Base-by-base conservation (phyloP, 2,888 invertebrate genomes). In the Hermaeophaga mercurialis region DNA sequence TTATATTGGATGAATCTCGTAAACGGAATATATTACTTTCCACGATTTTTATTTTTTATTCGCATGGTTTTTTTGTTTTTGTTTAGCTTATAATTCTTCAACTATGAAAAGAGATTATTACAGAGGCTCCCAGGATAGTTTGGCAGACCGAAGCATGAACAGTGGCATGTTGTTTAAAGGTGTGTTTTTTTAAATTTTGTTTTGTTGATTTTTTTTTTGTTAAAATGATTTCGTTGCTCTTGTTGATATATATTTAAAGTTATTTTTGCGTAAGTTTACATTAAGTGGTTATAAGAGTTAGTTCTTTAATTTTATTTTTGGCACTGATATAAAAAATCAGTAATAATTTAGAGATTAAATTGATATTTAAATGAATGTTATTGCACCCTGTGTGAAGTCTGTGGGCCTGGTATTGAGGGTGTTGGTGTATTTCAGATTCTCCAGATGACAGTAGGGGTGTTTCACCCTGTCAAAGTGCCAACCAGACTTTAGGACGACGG, bases 101-200 rank as follows among this genome's bases (percentile, higher is more conserved):
- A 84, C 86, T 69, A 89, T 92, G 88, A 86, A 90, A 80, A 86
- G 92, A 77, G 92, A 93, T 82, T 92, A 91, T 85, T 92, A 91
- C 83, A 86, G 91, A 81, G 92, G 93, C 77, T 93, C 92, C 66
- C 92, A 92, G 83, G 93, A 93, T 82, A 91, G 90, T 79, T 84
- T 93, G 73, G 89, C 90, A 70, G 85, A 86, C 70, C 83, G 84
- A 66, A 84, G 86, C 70, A 83, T 84, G 71, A 80, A 80, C 73
- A 79, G 78, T 73, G 80, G 80, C 70, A 75, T 80, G 69, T 83
- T 87, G 75, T 86, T 89, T 75, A 83, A 88, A 85, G 90, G 90
- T 89, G 84, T 82, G 77, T 78, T 74, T 72, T 67, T 64, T 62
- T 62, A n/a, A n/a, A 52, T 60, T 60, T 48, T 41, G 38, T 49